Evolutionary conservation across 2,888 invertebrate genomes (phyloP), one percentile per base, ranked within the genome.

Genomic region (Polydesmus complanatus): DNA sequence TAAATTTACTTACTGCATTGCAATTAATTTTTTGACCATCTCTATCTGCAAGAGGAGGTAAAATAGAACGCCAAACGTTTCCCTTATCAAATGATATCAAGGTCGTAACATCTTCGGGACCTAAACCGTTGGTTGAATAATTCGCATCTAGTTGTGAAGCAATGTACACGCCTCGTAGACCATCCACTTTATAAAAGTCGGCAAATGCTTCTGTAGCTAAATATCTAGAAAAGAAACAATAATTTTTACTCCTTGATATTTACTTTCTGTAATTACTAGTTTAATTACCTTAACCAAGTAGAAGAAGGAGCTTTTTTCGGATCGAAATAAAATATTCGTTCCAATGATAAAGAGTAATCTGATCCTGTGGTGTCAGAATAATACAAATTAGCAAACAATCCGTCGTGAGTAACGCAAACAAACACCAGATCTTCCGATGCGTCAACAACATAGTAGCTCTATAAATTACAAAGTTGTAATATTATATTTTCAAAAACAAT

Each of bases 11-110:
- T 5, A 56, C 25, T 3, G n/a, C 25, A 48, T 48, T 49, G 55
- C 60, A 54, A 48, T 80, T 79, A 49, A 85, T 78, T 19, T 79
- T 79, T 66, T 80, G 80, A 1, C 86, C 86, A 74, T 82, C 75
- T 58, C 82, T 79, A 70, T 88, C 86, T 27, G 77, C 75, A 25
- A 77, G 75, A 0, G 92, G 91, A 0, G 89, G 82, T 62, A 79
- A 79, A 54, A 92, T 79, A 0, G 79, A 80, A 0, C 81, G 80
- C 94, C 93, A 94, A 5, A 83, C 82, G 56, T 82, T 84, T 1
- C 94, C 94, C 70, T 89, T 87, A 73, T 93, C 89, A 72, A 83
- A 92, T 0, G 89, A 86, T 60, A 93, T 90, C 58, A 87, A 73
- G 0, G 90, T 86, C 0, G 83, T 77, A 55, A 92, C 78, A 72